Evolutionary conservation across 2,113 vertebrate species (phyloP).

Genomic region (Chaenocephalus aceratus): DNA sequence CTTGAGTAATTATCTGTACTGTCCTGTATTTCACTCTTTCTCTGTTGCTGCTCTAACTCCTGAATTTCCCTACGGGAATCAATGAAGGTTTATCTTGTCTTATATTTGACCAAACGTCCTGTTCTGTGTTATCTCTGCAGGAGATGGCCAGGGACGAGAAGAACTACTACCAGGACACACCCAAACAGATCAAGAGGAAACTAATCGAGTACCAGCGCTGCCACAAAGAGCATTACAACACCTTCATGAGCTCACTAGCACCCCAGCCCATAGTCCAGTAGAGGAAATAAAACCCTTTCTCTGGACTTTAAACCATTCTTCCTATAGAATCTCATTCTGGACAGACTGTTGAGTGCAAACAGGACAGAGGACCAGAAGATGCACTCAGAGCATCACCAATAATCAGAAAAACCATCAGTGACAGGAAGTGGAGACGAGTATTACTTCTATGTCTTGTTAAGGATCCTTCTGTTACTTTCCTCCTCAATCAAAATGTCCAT

Average conservation of each 20-base stretch:
- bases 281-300: background rate
- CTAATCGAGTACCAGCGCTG: conserved; percentile 90
- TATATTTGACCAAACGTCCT: background rate
- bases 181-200: conserved; percentile 95
- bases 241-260: conserved; percentile 82
- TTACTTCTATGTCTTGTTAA: background rate
- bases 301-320: background rate
- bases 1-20: too few species aligned
- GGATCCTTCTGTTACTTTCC: background rate
- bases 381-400: too few species aligned
- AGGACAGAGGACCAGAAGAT: background rate
- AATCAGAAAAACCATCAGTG: background rate
- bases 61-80: too few species aligned
- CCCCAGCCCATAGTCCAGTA: conserved; percentile 36
- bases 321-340: background rate
- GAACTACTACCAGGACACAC: conserved; percentile 98
- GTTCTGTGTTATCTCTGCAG: conserved; percentile 67
- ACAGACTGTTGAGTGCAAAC: background rate
- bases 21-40: too few species aligned
- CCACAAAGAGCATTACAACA: conserved; percentile 86
- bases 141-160: conserved; percentile 97
- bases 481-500: background rate
- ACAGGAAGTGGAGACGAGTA: background rate
- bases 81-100: too few species aligned
- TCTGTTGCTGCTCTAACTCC: too few species aligned